These are phyloP conservation scores for Barypeithes pellucidus DNA, from an alignment of 2,888 invertebrate species.

Conservation along the genomic window DNA sequence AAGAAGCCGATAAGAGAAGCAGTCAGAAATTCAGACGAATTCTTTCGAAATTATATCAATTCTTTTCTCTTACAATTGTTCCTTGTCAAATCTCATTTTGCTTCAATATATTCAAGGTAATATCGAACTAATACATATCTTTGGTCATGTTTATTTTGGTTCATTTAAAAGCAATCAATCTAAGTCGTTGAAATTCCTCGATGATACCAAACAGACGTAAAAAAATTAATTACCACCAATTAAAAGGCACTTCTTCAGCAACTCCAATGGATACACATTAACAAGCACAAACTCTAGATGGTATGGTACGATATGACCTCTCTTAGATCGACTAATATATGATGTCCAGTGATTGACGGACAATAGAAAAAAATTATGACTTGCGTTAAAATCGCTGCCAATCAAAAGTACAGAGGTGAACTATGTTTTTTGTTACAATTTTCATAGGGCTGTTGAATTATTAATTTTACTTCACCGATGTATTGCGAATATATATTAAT, in stretches of 20 bases:
- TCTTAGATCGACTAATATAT: slow-evolving; percentile 55
- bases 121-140: no score
- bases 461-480: no score
- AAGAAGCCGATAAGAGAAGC: no score
- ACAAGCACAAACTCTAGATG: slow-evolving; percentile 50
- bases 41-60: no score
- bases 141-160: slow-evolving; percentile 11
- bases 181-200: slow-evolving; percentile 21
- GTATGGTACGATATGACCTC: slow-evolving; percentile 50
- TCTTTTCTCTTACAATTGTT: no score
- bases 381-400: slow-evolving; percentile 54
- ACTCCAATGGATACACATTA: slow-evolving; percentile 34
- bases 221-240: slow-evolving; percentile 48
- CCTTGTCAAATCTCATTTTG: no score
- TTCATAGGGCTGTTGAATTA: background rate
- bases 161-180: slow-evolving; percentile 27
- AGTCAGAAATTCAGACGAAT: no score
- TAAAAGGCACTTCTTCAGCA: slow-evolving; percentile 47
- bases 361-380: slow-evolving; percentile 61
- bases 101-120: no score
- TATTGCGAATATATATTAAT: no score
- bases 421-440: background rate
- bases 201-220: slow-evolving; percentile 25
- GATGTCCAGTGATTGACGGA: slow-evolving; percentile 62
- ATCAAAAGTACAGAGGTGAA: slow-evolving; percentile 36